Evolutionary conservation across 2,113 vertebrate genomes (phyloP), one percentile per base, ranked within the genome.

Genomic region (Oreotrochilus melanogaster): DNA sequence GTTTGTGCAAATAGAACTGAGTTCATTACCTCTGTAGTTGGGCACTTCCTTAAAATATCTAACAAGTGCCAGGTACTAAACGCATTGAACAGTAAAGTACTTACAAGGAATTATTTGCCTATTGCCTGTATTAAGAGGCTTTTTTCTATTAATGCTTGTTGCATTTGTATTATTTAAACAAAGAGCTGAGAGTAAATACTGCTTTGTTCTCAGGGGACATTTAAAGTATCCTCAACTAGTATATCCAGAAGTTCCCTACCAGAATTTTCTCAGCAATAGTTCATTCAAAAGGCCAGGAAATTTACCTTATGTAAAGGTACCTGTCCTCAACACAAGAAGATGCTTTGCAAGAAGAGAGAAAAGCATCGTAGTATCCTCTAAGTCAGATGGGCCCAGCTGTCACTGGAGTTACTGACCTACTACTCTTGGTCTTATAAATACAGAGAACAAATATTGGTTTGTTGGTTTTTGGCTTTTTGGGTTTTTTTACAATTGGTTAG

Each of bases 151-250:
- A 53, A 6, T 25, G 9, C 2, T 66, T 54, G 10, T 54, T 84
- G 17, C 6, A 21, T 67, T 58, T 66, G 10, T 43, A 19, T 47
- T 86, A 16, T 53, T 17, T 62, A 58, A 80, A 53, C 10, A 21
- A 92, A 35, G 5, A 71, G 3, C 22, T 61, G 30, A 14, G 7
- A 60, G 3, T 16, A 62, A 54, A 62, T 62, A 37, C 9, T 27
- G 9, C 4, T 60, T 84, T 47, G 3, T 51, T 81, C 37, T 72
- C 22, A 21, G 16, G 7, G 9, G 16, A 50, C 25, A 5, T 33
- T 39, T 18, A 21, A 73, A 60, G 9, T 58, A 7, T 1, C 8
- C 2, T 6, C 8, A 62, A 2, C 18, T 6, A 1, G 4, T 30
- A 43, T 27, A 2, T 67, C 43, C 21, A 21, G 30, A 24, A 61